These are phyloP conservation scores for Setipinna tenuifilis DNA, from an alignment of 2,797 vertebrate species.

Conservation along the genomic window DNA sequence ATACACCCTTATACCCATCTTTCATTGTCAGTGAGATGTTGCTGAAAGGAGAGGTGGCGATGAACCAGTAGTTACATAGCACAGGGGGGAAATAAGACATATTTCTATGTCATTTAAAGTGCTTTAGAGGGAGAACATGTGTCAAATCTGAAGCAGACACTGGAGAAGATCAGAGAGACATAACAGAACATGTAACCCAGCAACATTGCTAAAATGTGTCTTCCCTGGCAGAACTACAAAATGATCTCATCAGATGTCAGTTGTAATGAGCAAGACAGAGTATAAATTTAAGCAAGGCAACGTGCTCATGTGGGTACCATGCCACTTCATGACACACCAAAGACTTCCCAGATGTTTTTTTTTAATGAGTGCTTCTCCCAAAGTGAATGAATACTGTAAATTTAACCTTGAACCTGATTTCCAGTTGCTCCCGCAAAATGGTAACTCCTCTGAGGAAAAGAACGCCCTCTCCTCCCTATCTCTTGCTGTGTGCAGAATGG, in stretches of 20 bases:
- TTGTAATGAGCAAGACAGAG: background rate
- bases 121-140: background rate
- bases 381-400: slow-evolving; percentile 15
- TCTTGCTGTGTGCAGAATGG: slow-evolving; percentile 26
- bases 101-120: background rate
- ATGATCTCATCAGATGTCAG: background rate
- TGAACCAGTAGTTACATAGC: background rate
- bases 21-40: background rate
- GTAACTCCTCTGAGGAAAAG: slow-evolving; percentile 1
- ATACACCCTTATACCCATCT: background rate
- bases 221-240: background rate
- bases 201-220: background rate
- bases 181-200: background rate
- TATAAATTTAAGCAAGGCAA: background rate
- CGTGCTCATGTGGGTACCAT: background rate
- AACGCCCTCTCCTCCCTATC: background rate
- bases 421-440: background rate
- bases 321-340: background rate
- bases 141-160: background rate
- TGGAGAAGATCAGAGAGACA: background rate
- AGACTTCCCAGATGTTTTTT: background rate
- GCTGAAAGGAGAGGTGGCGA: background rate
- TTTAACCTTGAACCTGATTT: slow-evolving; percentile 3
- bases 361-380: background rate
- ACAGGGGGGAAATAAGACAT: background rate